Evolutionary conservation across 2,797 vertebrate species (phyloP).

Genomic region (Peromyscus attwateri): DNA sequence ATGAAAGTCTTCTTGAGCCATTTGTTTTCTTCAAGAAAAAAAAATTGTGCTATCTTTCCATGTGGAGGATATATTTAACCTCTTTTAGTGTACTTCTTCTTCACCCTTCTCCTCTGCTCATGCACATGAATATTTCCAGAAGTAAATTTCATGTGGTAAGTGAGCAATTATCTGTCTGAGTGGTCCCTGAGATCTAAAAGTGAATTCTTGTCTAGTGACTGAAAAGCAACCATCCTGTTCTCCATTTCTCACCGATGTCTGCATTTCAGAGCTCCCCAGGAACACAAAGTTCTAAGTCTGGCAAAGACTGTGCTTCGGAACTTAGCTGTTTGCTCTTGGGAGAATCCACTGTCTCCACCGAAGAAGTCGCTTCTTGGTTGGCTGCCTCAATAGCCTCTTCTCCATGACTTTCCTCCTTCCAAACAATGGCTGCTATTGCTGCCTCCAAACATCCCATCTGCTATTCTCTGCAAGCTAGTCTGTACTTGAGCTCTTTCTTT

Average conservation of each 20-base stretch:
- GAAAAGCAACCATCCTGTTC: not conserved
- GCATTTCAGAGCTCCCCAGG: not conserved
- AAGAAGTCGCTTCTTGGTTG: not conserved
- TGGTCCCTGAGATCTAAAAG: not conserved
- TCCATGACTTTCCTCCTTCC: not conserved
- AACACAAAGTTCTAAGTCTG: not conserved
- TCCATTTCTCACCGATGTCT: not conserved
- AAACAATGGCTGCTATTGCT: not conserved
- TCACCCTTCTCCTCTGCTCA: not conserved
- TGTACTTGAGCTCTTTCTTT: conserved; percentile 10
- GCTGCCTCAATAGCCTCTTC: not conserved
- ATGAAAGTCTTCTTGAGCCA: not conserved
- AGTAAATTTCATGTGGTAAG: not conserved
- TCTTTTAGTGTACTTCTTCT: not conserved
- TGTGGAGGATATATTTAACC: not conserved
- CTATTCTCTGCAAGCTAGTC: not conserved
- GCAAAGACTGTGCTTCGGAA: not conserved
- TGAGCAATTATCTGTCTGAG: not conserved
- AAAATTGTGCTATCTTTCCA: not conserved
- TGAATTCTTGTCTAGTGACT: not conserved
- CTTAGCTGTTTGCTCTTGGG: not conserved
- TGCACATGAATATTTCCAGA: not conserved
- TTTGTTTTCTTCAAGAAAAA: not conserved
- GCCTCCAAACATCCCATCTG: not conserved
- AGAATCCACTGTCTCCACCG: not conserved